phyloP scores from a whole-genome alignment of 2,113 vertebrate species.

The Xiphophorus hellerii region DNA sequence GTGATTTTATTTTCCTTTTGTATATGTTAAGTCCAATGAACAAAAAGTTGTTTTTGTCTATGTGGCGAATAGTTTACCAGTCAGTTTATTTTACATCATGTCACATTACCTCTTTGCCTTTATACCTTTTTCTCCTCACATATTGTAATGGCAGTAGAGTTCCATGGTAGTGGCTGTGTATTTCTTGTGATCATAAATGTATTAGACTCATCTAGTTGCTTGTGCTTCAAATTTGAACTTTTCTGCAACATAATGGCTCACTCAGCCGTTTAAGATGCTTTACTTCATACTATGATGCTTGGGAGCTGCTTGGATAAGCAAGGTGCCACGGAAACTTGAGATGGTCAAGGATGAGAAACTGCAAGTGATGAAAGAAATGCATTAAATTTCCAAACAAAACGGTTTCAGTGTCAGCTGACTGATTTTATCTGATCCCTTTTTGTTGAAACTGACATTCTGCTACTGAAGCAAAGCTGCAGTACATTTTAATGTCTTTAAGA shows the following conservation, averaged over 20 bases:
- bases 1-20: constrained; percentile 36
- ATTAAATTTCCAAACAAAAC: constrained; percentile 67
- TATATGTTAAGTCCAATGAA: constrained; percentile 48
- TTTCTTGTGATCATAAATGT: constrained; percentile 36
- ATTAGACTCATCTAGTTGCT: constrained; percentile 33
- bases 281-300: constrained; percentile 58
- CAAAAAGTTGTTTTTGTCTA: constrained; percentile 45
- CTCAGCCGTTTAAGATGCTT: constrained; percentile 36
- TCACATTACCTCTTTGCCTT: constrained; percentile 26
- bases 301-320: constrained; percentile 27
- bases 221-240: constrained; percentile 42
- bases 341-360: constrained; percentile 38
- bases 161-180: constrained; percentile 14
- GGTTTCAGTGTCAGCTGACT: constrained; percentile 24
- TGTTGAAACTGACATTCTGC: not conserved
- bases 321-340: constrained; percentile 45
- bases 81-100: constrained; percentile 33
- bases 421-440: not conserved
- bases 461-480: constrained; percentile 6
- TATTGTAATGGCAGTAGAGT: constrained; percentile 11
- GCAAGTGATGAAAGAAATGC: constrained; percentile 59
- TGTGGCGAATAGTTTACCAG: constrained; percentile 21
- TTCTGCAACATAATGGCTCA: constrained; percentile 24
- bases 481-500: not conserved
- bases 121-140: constrained; percentile 36